Base-by-base conservation (phyloP, 1,140 invertebrate species). In the Bombus turneri region DNA sequence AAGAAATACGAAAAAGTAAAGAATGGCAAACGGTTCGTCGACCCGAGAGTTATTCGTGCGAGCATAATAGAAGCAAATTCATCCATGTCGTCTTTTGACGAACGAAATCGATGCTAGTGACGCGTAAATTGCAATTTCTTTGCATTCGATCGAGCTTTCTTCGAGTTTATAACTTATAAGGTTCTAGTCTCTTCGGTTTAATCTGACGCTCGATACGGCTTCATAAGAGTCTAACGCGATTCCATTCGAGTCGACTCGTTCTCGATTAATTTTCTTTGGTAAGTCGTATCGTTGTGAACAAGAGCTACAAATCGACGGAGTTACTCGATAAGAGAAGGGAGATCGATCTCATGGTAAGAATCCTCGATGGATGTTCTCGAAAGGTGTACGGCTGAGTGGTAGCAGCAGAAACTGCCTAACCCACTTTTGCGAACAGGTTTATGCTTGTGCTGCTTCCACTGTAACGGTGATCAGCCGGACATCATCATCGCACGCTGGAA, bases 361-460 rank as follows among this genome's bases (percentile, higher is more conserved):
- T 90, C 75, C 75, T 87, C 86, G 74, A 62, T 57, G 79, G 74
- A 86, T 64, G 72, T 68, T 81, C 81, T 75, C 39, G 90, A 69
- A 82, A 79, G 75, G 77, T 68, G 37, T 88, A 85, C 73, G 85
- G 81, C 82, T 71, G 41, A 77, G 25, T 37, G 66, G 66, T 53
- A 71, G 79, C 86, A 86, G 84, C 77, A 83, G 86, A 83, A 88
- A 86, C 92, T 91, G 85, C 86, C 92, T 94, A 95, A 94, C 94
- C 93, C 91, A 94, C 94, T 94, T 94, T 90, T 90, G 81, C 90
- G 89, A 95, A 95, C 94, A 94, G 94, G 94, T 94, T 95, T 95
- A 85, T 84, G 85, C 85, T 91, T 94, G 85, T 85, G 82, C 85
- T 91, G 90, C 85, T 90, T 87, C 91, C 85, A 84, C 84, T 71